These are phyloP conservation scores for Tupaia tana DNA, from an alignment of 2,113 vertebrate genomes.

Conservation along the genomic window DNA sequence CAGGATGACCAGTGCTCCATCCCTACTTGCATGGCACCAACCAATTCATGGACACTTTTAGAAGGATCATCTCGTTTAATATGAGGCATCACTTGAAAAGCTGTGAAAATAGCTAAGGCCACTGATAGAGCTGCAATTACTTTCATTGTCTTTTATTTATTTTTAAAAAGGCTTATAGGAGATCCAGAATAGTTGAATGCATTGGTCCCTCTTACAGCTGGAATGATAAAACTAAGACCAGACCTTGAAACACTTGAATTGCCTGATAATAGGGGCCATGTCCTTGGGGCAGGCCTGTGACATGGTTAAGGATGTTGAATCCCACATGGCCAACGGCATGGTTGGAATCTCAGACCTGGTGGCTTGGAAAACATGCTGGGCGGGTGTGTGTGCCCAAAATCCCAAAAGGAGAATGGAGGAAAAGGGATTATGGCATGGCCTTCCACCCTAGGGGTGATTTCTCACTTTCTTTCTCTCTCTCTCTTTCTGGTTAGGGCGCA, in stretches of 20 bases:
- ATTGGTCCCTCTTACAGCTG: neutral
- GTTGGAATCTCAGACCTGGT: too few species aligned
- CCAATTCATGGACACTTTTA: neutral
- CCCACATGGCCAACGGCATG: too few species aligned
- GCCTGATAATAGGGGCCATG: neutral
- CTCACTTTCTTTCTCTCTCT: too few species aligned
- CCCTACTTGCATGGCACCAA: neutral
- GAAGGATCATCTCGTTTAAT: neutral
- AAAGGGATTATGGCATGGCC: too few species aligned
- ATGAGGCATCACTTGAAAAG: neutral
- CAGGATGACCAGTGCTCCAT: neutral
- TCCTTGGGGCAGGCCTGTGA: neutral
- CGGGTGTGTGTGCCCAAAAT: too few species aligned
- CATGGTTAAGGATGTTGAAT: too few species aligned
- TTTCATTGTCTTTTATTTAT: neutral
- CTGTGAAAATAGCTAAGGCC: neutral
- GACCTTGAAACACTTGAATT: neutral
- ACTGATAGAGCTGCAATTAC: neutral
- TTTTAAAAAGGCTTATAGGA: constrained; percentile 1
- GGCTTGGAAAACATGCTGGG: too few species aligned
- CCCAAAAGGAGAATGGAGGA: too few species aligned
- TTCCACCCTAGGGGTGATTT: too few species aligned
- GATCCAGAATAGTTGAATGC: neutral
- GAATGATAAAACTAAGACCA: neutral
- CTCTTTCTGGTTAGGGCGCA: too few species aligned